A percentile compares a stretch with the other conserved stretches of the same genome.
Conservation (phyloP, 2,113 vertebrate species). For the Chamaetylas fuelleborni region DNA sequence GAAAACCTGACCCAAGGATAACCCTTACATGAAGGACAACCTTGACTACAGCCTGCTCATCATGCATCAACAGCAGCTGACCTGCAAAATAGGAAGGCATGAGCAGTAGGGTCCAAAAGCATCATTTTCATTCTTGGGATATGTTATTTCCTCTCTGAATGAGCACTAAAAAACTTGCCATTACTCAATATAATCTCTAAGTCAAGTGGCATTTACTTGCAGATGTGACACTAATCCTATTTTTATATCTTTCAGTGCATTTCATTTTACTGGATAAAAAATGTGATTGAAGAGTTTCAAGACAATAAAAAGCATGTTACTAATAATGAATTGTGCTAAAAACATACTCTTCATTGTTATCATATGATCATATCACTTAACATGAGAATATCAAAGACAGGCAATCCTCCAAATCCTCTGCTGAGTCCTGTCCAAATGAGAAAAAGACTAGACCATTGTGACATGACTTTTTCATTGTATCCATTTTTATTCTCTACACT, state of each 20-base stretch:
- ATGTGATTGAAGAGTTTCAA: not conserved
- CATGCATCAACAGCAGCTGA: not conserved
- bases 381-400: conserved; percentile 26
- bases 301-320: not conserved
- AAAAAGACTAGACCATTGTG: not conserved
- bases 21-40: not conserved
- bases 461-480: conserved; percentile 45
- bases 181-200: not conserved
- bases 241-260: not conserved
- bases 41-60: not conserved
- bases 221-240: conserved; percentile 8
- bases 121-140: not conserved
- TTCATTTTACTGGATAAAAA: conserved; percentile 19
- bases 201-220: not conserved
- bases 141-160: not conserved
- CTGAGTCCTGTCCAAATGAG: conserved; percentile 7
- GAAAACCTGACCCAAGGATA: not conserved
- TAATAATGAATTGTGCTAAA: conserved; percentile 6
- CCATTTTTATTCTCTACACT: conserved; percentile 18
- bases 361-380: not conserved
- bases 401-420: conserved; percentile 38
- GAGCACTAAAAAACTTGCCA: not conserved
- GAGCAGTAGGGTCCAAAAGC: not conserved
- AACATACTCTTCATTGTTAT: not conserved
- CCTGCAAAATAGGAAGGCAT: not conserved